Conservation (phyloP, 2,888 invertebrate genomes). For the Osedax fenrisi region DNA sequence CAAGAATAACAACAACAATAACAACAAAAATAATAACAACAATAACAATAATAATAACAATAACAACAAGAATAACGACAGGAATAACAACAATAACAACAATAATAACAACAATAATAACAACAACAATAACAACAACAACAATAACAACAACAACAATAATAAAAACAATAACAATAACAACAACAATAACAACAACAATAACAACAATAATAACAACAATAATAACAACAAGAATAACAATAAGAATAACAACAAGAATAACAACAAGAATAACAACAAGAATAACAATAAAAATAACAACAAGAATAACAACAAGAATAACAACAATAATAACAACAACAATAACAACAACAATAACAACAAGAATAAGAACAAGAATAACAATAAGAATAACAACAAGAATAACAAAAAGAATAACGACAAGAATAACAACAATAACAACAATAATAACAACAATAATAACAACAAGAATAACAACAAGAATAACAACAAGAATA, state of each 20-base stretch:
- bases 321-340: slow-evolving; percentile 15
- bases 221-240: slow-evolving; percentile 2
- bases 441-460: too few relatives aligned
- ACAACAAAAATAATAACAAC: background rate
- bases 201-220: background rate
- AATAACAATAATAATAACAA: background rate
- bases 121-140: background rate
- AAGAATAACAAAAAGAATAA: too few relatives aligned
- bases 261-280: background rate
- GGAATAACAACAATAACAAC: background rate
- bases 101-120: background rate
- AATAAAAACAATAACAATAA: background rate
- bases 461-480: too few relatives aligned
- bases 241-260: background rate
- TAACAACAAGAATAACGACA: background rate
- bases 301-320: slow-evolving; percentile 9
- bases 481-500: too few relatives aligned
- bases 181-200: background rate
- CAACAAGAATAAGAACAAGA: background rate
- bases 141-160: background rate
- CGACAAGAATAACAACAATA: too few relatives aligned
- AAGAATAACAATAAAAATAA: slow-evolving; percentile 12
- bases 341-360: background rate
- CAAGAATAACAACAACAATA: background rate
- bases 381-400: background rate